Percentiles rank a stretch among this genome's conserved stretches.
Evolutionary conservation across 2,797 vertebrate genomes (phyloP).

Genomic region (Rallus crepitans): DNA sequence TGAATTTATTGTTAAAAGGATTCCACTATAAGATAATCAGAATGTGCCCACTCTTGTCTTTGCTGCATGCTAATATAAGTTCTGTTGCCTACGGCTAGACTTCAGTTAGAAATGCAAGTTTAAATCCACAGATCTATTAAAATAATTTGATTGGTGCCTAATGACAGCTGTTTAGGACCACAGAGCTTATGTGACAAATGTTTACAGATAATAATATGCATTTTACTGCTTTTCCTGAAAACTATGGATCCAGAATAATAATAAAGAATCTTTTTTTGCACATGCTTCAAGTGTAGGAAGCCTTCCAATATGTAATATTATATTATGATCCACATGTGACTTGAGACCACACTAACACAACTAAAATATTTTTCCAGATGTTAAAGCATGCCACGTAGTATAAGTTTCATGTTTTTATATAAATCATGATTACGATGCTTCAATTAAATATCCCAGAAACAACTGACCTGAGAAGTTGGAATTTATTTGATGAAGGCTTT

Average conservation of each 20-base stretch:
- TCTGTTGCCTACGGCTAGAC: neutral
- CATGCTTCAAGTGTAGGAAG: neutral
- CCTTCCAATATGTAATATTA: neutral
- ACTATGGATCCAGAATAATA: neutral
- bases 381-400: neutral
- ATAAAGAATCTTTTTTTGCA: neutral
- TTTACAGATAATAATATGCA: neutral
- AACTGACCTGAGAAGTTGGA: neutral
- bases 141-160: neutral
- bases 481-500: neutral
- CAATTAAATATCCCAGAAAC: neutral
- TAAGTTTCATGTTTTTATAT: neutral
- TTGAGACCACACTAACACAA: neutral
- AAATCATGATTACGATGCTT: neutral
- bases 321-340: neutral
- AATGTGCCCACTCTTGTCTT: neutral
- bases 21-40: neutral
- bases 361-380: constrained; percentile 24
- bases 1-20: neutral
- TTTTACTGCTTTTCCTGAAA: neutral
- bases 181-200: neutral
- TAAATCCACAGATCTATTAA: neutral
- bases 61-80: neutral
- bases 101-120: neutral
- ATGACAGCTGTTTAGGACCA: neutral